Evolutionary conservation across 2,113 vertebrate species (phyloP), one percentile per base, ranked within the genome.

Genomic region (Cichladusa arquata): DNA sequence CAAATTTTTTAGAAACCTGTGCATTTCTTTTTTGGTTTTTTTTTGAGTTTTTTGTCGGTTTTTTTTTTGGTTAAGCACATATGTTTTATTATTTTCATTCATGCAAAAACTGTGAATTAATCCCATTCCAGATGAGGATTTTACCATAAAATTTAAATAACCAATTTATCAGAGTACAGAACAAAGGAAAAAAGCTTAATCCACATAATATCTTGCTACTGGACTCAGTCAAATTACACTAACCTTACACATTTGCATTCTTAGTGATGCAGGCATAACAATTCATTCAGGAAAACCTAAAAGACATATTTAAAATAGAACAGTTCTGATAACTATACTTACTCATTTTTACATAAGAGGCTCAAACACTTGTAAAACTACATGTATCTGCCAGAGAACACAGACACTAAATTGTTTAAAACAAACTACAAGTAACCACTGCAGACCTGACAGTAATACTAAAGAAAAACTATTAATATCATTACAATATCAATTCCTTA

Each of bases 51-150:
- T 54, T 54, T 54, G 18, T 5, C 18, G 40, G 40, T 15, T 42
- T 23, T 45, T 80, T 40, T 80, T 38, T 76, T 74, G 38, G 74
- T 67, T 83, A 93, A 54, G 85, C 57, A 80, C 48, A 73, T 83
- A 78, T 65, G 70, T 36, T 61, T 66, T 54, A 78, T 81, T 88
- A 91, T 56, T 83, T 92, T 91, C 57, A 83, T 66, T 93, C 94
- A 91, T 20, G 81, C 86, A 83, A 48, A 90, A 74, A 33, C 31
- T 93, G 51, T 85, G 65, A 88, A 88, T 65, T 54, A 88, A 88
- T 83, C 73, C 56, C 90, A 82, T 90, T 92, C 71, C 80, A 88
- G 40, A 78, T 73, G 53, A 91, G 42, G 58, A 84, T 72, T 94
- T 76, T 54, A 79, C 36, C 28, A 76, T 22, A 54, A 80, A 77